Evolutionary conservation across 2,797 vertebrate genomes (phyloP).

Genomic region (Netta rufina): DNA sequence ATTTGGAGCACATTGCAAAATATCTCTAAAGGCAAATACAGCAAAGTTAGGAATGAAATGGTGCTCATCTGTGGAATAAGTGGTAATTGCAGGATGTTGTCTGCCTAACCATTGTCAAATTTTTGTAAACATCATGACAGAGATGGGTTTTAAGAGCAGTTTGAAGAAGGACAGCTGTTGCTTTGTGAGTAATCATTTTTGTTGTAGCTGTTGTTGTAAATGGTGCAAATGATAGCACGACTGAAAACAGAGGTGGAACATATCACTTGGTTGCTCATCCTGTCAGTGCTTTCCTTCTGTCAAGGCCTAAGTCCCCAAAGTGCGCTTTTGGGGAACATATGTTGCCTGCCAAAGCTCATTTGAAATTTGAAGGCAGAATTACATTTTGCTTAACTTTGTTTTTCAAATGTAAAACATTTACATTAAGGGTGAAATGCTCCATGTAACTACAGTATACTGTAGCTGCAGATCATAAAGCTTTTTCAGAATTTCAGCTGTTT

Average conservation of each 20-base stretch:
- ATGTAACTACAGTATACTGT: background rate
- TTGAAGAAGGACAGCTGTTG: slow-evolving; percentile 29
- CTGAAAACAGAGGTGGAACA: slow-evolving; percentile 17
- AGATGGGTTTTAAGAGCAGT: background rate
- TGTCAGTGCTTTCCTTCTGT: slow-evolving; percentile 4
- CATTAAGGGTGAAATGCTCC: background rate
- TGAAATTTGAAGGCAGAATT: background rate
- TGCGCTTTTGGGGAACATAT: background rate
- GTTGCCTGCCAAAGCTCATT: slow-evolving; percentile 35
- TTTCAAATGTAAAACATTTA: background rate
- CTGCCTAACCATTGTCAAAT: background rate
- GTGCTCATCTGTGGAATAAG: background rate
- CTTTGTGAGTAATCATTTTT: background rate
- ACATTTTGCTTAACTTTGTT: slow-evolving; percentile 2
- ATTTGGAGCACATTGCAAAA: background rate
- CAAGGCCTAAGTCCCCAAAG: slow-evolving; percentile 9
- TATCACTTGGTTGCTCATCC: slow-evolving; percentile 2
- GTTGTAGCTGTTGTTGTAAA: background rate
- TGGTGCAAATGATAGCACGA: background rate
- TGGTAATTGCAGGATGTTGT: background rate
- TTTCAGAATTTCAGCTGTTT: background rate
- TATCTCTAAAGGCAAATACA: background rate
- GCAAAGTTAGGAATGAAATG: background rate
- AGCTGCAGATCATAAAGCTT: background rate
- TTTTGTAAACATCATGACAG: background rate